Conservation (phyloP, 2,113 vertebrate genomes). For the Rhinopomastus cyanomelas region DNA sequence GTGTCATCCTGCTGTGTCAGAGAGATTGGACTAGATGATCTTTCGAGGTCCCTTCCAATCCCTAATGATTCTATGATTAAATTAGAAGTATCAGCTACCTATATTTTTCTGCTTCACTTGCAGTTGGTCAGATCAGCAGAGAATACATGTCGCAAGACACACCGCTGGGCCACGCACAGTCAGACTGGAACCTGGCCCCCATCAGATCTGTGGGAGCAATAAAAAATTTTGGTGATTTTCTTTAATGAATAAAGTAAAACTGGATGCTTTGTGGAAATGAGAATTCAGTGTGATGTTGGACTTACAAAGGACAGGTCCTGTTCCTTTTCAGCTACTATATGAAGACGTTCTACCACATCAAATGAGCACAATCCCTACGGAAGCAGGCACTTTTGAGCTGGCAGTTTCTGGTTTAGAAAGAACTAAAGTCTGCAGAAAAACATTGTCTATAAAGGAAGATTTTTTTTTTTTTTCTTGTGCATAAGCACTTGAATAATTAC, state of each 20-base stretch:
- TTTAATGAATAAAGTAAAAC: neutral
- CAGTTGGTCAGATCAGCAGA: neutral
- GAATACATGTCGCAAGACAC: neutral
- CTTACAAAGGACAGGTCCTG: neutral
- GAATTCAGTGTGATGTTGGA: neutral
- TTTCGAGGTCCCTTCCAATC: too few relatives aligned
- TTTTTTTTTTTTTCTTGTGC: neutral
- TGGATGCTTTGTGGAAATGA: neutral
- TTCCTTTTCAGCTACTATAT: neutral
- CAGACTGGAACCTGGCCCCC: neutral
- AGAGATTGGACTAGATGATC: too few relatives aligned
- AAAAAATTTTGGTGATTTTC: neutral
- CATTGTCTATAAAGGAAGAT: neutral
- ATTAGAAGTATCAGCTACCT: neutral
- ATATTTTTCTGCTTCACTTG: neutral
- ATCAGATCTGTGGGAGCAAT: neutral
- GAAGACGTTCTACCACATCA: neutral
- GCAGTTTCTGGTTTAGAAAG: neutral
- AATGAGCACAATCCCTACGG: neutral
- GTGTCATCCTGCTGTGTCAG: too few relatives aligned
- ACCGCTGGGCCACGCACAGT: neutral
- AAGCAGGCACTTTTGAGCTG: neutral
- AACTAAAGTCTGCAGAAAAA: neutral
- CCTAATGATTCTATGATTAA: too few relatives aligned
- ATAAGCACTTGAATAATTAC: slow-evolving; percentile 8